phyloP scores from a whole-genome alignment of 1,140 invertebrate species.

The Drosophila obscura region DNA sequence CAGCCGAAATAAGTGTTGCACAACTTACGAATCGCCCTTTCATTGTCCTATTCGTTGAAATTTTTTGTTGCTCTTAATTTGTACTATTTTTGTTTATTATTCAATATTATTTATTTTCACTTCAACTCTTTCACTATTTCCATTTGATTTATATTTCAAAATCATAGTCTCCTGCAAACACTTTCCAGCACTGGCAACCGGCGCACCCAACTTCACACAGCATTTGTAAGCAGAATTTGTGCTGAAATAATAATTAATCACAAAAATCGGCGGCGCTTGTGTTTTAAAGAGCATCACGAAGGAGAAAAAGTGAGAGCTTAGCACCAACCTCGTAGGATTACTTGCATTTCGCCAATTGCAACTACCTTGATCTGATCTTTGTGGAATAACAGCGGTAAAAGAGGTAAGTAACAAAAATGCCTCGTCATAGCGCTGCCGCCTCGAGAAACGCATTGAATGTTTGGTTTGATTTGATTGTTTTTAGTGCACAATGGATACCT shows the following conservation, averaged over 20 bases:
- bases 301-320: neutral
- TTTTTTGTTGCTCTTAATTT: too few species aligned
- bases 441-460: too few species aligned
- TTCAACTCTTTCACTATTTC: neutral
- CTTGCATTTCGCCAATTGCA: neutral
- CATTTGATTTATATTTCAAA: slow-evolving; percentile 36
- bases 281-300: slow-evolving; percentile 10
- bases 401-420: slow-evolving; percentile 66
- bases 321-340: slow-evolving; percentile 1
- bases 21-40: neutral
- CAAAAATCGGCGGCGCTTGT: slow-evolving; percentile 25
- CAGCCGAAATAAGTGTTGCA: slow-evolving; percentile 30
- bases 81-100: neutral
- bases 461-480: neutral
- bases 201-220: slow-evolving; percentile 74
- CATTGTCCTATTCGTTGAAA: too few species aligned
- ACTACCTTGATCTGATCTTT: slow-evolving; percentile 13
- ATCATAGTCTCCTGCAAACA: slow-evolving; percentile 6
- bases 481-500: slow-evolving; percentile 71
- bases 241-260: slow-evolving; percentile 43
- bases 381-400: slow-evolving; percentile 12
- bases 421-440: slow-evolving; percentile 50
- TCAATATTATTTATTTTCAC: neutral
- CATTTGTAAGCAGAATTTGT: slow-evolving; percentile 80
- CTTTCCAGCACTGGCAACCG: slow-evolving; percentile 47